Evolutionary conservation across 2,113 vertebrate genomes (phyloP).

Genomic region (Perca schrenkii): DNA sequence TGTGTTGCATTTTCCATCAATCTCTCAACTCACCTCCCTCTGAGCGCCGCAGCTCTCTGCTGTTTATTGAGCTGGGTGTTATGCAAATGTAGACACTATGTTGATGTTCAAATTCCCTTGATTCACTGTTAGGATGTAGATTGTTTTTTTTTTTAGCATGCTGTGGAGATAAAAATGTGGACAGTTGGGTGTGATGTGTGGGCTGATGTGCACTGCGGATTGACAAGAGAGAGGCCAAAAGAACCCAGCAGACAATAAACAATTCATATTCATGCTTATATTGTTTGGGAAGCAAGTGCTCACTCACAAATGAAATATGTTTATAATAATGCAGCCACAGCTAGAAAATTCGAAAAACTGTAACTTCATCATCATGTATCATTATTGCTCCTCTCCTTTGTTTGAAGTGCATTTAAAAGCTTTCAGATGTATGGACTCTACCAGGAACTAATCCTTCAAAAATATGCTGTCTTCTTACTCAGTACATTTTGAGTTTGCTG

Average conservation of each 20-base stretch:
- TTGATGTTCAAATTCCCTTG: slow-evolving; percentile 50
- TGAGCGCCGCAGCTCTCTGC: slow-evolving; percentile 39
- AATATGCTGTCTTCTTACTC: neutral
- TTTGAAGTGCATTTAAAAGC: slow-evolving; percentile 5
- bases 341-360: neutral
- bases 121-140: slow-evolving; percentile 41
- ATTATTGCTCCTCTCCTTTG: neutral
- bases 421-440: neutral
- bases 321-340: neutral
- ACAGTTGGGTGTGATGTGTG: slow-evolving; percentile 26
- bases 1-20: slow-evolving; percentile 61
- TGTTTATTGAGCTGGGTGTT: slow-evolving; percentile 56
- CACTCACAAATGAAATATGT: neutral
- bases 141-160: slow-evolving; percentile 18
- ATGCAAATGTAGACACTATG: slow-evolving; percentile 68
- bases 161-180: slow-evolving; percentile 17
- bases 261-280: neutral
- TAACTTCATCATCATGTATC: too few relatives aligned
- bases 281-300: neutral
- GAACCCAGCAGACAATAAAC: neutral
- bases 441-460: neutral
- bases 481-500: neutral
- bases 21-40: slow-evolving; percentile 65
- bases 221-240: slow-evolving; percentile 19
- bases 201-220: slow-evolving; percentile 14